A percentile compares a stretch with the other conserved stretches of the same genome.
Evolutionary conservation across 2,113 vertebrate species (phyloP).

Genomic region (Cephalopterus ornatus): DNA sequence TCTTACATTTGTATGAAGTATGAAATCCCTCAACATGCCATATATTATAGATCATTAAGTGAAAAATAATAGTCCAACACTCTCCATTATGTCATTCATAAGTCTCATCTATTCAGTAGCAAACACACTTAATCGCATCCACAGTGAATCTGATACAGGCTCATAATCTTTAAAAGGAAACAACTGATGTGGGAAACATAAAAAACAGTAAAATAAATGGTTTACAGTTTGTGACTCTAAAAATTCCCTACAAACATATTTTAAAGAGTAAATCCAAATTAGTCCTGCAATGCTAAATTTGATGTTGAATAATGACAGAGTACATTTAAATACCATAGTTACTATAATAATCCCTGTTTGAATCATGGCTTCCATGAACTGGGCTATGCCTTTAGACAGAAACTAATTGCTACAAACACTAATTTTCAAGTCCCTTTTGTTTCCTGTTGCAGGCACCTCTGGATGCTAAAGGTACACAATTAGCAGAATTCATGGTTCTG

Average conservation of each 20-base stretch:
- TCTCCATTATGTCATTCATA: conserved; percentile 3
- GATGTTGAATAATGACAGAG: conserved; percentile 71
- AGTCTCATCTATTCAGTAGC: conserved; percentile 46
- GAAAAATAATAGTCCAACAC: conserved; percentile 47
- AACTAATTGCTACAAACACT: conserved; percentile 83
- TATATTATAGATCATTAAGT: conserved; percentile 36
- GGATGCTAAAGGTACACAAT: conserved; percentile 83
- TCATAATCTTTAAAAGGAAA: conserved; percentile 50
- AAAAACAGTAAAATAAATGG: conserved; percentile 56
- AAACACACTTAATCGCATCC: conserved; percentile 60
- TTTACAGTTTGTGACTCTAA: conserved; percentile 57
- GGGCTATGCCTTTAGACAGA: conserved; percentile 77
- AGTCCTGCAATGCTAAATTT: conserved; percentile 70
- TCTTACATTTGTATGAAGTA: neutral
- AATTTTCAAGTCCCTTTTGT: conserved; percentile 82
- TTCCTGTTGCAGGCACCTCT: conserved; percentile 78
- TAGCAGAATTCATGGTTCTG: conserved; percentile 85
- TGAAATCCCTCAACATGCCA: neutral
- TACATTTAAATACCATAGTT: conserved; percentile 74
- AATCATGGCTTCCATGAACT: conserved; percentile 76
- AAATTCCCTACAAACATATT: conserved; percentile 67
- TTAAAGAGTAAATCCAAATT: conserved; percentile 63
- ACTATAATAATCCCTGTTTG: conserved; percentile 75
- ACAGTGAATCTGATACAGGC: conserved; percentile 50
- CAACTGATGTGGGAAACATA: conserved; percentile 31